Conservation (phyloP, 1,140 invertebrate species). For the Sycophaga agraensis region DNA sequence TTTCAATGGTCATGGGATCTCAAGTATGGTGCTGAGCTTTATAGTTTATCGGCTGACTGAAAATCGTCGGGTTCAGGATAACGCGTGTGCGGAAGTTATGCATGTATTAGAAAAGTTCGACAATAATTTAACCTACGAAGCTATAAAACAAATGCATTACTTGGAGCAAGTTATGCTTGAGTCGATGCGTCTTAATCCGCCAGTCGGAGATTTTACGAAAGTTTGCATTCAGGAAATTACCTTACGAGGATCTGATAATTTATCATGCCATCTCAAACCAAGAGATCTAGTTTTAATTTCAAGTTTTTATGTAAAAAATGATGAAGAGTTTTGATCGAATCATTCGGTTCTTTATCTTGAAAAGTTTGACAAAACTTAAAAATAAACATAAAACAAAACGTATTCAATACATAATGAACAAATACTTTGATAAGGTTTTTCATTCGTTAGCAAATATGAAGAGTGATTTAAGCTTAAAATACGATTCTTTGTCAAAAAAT, state of each 20-base stretch:
- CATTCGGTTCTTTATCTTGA: too few relatives aligned
- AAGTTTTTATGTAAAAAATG: too few relatives aligned
- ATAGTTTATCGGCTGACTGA: slow-evolving; percentile 42
- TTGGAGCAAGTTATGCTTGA: slow-evolving; percentile 60
- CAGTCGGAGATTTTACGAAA: slow-evolving; percentile 36
- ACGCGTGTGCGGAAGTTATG: slow-evolving; percentile 55
- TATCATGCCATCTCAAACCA: slow-evolving; percentile 27
- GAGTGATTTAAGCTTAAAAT: too few relatives aligned
- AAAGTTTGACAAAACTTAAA: too few relatives aligned
- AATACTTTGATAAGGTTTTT: too few relatives aligned
- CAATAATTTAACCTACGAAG: slow-evolving; percentile 60
- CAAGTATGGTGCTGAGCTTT: slow-evolving; percentile 46
- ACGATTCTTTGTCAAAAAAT: too few relatives aligned
- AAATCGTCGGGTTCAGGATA: slow-evolving; percentile 55
- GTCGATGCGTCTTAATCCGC: slow-evolving; percentile 48
- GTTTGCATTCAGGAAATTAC: slow-evolving; percentile 42
- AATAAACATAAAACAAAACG: too few relatives aligned
- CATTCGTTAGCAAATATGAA: too few relatives aligned
- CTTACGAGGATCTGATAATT: slow-evolving; percentile 35
- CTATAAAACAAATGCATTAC: slow-evolving; percentile 61
- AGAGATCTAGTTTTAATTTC: slow-evolving; percentile 48
- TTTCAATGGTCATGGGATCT: slow-evolving; percentile 56
- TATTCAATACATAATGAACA: too few relatives aligned
- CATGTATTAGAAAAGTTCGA: slow-evolving; percentile 54
- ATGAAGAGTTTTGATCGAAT: too few relatives aligned